Evolutionary conservation across 2,888 invertebrate species (phyloP).

Genomic region (Malthinus flaveolus): DNA sequence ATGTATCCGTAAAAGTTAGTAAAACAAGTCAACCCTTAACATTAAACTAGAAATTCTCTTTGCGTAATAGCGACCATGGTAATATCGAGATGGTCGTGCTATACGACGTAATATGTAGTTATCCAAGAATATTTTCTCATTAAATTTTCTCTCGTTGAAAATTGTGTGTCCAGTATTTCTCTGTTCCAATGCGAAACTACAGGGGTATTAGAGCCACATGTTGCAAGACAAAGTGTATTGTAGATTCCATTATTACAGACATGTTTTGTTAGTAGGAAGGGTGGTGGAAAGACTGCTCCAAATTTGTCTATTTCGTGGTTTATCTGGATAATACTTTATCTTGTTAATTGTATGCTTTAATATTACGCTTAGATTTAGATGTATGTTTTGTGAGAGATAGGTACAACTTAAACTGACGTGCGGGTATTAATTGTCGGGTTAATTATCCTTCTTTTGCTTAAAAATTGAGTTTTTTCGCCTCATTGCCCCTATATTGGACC

Average conservation of each 20-base stretch:
- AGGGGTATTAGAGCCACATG: slow-evolving; percentile 50
- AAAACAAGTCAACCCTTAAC: slow-evolving; percentile 25
- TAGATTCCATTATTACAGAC: slow-evolving; percentile 45
- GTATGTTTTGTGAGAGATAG: slow-evolving; percentile 9
- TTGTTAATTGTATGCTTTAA: slow-evolving; percentile 25
- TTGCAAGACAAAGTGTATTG: slow-evolving; percentile 52
- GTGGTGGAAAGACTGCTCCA: slow-evolving; percentile 25
- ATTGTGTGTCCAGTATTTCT: slow-evolving; percentile 21
- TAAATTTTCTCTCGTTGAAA: slow-evolving; percentile 24
- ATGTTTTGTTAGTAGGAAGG: slow-evolving; percentile 28
- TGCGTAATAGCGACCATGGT: slow-evolving; percentile 31
- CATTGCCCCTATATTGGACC: too few species aligned
- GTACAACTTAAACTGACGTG: slow-evolving; percentile 3
- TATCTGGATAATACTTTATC: slow-evolving; percentile 29
- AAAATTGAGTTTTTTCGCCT: too few species aligned
- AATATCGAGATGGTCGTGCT: slow-evolving; percentile 31
- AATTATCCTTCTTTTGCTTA: not conserved
- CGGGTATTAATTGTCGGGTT: slow-evolving; percentile 13
- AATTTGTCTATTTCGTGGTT: slow-evolving; percentile 32
- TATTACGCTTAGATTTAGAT: slow-evolving; percentile 22
- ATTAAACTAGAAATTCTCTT: slow-evolving; percentile 33
- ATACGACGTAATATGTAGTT: slow-evolving; percentile 26
- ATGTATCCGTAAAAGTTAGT: slow-evolving; percentile 22
- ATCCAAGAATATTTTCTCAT: slow-evolving; percentile 24
- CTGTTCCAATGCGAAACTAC: slow-evolving; percentile 33